phyloP scores from a whole-genome alignment of 2,888 invertebrate genomes.

The Melanophora roralis region DNA sequence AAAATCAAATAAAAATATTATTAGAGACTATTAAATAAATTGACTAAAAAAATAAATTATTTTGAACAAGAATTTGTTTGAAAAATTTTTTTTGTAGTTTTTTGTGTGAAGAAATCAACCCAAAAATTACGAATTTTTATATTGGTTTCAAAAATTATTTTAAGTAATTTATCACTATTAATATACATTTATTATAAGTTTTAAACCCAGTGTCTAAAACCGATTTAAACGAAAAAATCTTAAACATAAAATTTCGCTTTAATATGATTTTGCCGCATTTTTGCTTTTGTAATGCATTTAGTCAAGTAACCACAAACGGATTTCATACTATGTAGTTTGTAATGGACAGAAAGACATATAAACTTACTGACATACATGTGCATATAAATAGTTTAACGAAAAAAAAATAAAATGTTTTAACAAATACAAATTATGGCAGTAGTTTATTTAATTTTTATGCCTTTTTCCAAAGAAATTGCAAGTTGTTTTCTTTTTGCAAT shows the following conservation, averaged over 20 bases:
- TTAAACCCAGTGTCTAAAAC: no score
- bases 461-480: slow-evolving; percentile 38
- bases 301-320: not conserved
- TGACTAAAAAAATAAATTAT: no score
- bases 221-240: not conserved
- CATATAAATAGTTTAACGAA: not conserved
- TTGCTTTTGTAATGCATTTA: not conserved
- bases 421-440: slow-evolving; percentile 37
- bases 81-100: no score
- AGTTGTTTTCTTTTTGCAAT: not conserved
- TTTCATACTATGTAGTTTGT: not conserved
- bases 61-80: no score
- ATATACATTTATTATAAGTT: not conserved
- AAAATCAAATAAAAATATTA: no score
- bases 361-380: not conserved
- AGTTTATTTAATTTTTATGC: slow-evolving; percentile 43
- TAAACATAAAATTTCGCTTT: slow-evolving; percentile 25
- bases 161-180: not conserved
- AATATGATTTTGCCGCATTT: not conserved
- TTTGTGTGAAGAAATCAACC: no score
- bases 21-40: no score
- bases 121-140: no score
- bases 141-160: no score
- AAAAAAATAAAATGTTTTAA: not conserved
- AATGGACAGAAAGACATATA: no score